Percentiles rank a stretch among this genome's conserved stretches.
Evolutionary conservation across 2,888 invertebrate species (phyloP).

Genomic region (Pterobdella sp.): DNA sequence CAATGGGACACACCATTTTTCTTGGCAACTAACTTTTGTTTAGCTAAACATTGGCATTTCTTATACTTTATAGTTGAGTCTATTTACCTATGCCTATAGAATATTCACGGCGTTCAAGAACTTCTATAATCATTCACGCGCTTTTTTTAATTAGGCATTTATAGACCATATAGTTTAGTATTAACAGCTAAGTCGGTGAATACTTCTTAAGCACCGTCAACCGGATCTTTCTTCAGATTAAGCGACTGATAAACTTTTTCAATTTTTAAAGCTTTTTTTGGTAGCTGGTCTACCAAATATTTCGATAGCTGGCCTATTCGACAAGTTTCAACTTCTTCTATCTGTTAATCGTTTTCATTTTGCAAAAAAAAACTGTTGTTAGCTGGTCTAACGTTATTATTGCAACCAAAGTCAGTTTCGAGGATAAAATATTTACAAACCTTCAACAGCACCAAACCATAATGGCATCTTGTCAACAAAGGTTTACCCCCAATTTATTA

Average conservation of each 20-base stretch:
- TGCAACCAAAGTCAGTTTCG: not conserved
- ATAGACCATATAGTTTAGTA: too few relatives aligned
- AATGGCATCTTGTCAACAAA: not conserved
- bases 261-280: not conserved
- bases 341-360: slow-evolving; percentile 7
- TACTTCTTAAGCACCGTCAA: not conserved
- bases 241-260: not conserved
- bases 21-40: too few relatives aligned
- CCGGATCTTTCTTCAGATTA: slow-evolving; percentile 9
- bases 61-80: too few relatives aligned
- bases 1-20: too few relatives aligned
- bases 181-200: too few relatives aligned
- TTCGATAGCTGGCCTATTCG: slow-evolving; percentile 32
- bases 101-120: too few relatives aligned
- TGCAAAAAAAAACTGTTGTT: not conserved
- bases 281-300: slow-evolving; percentile 33
- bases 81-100: too few relatives aligned
- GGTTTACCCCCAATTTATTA: too few relatives aligned
- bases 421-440: not conserved
- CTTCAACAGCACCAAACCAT: not conserved
- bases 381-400: slow-evolving; percentile 30
- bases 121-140: too few relatives aligned
- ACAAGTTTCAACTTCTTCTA: slow-evolving; percentile 9
- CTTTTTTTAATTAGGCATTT: too few relatives aligned
- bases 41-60: too few relatives aligned